Percentiles rank a stretch among this genome's conserved stretches.
These are phyloP conservation scores for Cossypha heuglini DNA, from an alignment of 2,797 vertebrate species.

Conservation along the genomic window DNA sequence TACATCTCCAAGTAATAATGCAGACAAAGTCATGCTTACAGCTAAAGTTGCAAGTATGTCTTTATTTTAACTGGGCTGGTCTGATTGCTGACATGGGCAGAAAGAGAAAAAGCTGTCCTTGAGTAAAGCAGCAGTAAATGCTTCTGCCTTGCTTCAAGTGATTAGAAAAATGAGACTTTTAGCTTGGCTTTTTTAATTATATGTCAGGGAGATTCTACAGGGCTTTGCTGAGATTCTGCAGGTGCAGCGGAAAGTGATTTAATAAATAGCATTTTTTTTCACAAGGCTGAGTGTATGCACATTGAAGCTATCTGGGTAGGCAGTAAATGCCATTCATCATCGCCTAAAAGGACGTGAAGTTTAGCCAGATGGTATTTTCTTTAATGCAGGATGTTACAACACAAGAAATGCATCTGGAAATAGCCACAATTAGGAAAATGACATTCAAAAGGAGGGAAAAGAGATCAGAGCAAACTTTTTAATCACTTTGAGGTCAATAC, in stretches of 20 bases:
- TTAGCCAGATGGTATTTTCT: constrained; percentile 46
- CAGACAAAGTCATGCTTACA: background rate
- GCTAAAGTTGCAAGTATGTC: background rate
- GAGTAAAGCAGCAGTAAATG: constrained; percentile 48
- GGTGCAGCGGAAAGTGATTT: constrained; percentile 58
- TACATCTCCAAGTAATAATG: background rate
- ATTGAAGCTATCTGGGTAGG: constrained; percentile 19
- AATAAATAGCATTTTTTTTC: constrained; percentile 54
- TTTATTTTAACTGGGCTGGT: background rate
- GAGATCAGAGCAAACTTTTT: background rate
- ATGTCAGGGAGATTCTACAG: constrained; percentile 41
- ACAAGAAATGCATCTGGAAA: constrained; percentile 11
- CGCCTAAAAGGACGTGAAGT: constrained; percentile 2
- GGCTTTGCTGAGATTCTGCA: constrained; percentile 50
- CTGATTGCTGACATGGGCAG: constrained; percentile 44
- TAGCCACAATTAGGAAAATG: constrained; percentile 29
- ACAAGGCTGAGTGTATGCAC: background rate
- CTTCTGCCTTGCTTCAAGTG: constrained; percentile 51
- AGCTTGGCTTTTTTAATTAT: constrained; percentile 53
- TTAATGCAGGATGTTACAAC: constrained; percentile 6
- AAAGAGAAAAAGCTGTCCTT: constrained; percentile 43
- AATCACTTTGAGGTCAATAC: background rate
- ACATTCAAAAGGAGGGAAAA: background rate
- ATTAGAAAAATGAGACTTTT: constrained; percentile 67
- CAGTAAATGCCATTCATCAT: constrained; percentile 59